These are phyloP conservation scores for Microtus oregoni DNA, from an alignment of 2,113 vertebrate species.

Conservation along the genomic window DNA sequence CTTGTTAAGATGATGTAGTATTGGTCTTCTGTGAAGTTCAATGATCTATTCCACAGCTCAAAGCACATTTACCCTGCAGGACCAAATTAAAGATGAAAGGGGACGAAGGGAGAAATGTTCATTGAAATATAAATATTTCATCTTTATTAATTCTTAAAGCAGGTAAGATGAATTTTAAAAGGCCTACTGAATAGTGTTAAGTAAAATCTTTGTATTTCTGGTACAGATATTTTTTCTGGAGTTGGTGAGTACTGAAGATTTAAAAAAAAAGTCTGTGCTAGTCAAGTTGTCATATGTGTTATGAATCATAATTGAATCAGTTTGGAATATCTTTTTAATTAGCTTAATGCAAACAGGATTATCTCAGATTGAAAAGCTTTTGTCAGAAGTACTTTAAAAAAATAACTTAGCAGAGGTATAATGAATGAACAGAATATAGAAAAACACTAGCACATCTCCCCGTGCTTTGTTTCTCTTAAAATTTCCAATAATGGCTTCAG, in stretches of 20 bases:
- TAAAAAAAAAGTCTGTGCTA: neutral
- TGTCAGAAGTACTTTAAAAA: slow-evolving; percentile 21
- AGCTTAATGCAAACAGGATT: slow-evolving; percentile 42
- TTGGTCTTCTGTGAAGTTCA: slow-evolving; percentile 71
- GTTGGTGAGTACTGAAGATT: slow-evolving; percentile 19
- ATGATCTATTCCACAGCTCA: slow-evolving; percentile 61
- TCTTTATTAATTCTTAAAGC: slow-evolving; percentile 76
- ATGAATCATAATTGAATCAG: slow-evolving; percentile 59
- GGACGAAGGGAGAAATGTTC: slow-evolving; percentile 58
- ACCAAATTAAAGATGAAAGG: slow-evolving; percentile 78
- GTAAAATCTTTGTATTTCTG: slow-evolving; percentile 59
- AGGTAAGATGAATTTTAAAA: slow-evolving; percentile 60
- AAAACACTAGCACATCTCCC: neutral
- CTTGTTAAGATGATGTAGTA: slow-evolving; percentile 64
- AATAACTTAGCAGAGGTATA: slow-evolving; percentile 22
- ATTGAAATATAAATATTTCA: slow-evolving; percentile 80
- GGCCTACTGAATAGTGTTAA: slow-evolving; percentile 41
- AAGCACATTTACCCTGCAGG: slow-evolving; percentile 63
- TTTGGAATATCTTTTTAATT: slow-evolving; percentile 58
- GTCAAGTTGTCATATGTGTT: slow-evolving; percentile 26
- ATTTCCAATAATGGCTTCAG: neutral
- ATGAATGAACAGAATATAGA: slow-evolving; percentile 24
- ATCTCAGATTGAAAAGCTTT: slow-evolving; percentile 48
- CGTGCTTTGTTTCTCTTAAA: neutral
- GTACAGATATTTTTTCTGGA: slow-evolving; percentile 44